Percentiles rank a stretch among this genome's conserved stretches.
Conservation (phyloP, 2,797 vertebrate species). For the Coregonus suidteri region DNA sequence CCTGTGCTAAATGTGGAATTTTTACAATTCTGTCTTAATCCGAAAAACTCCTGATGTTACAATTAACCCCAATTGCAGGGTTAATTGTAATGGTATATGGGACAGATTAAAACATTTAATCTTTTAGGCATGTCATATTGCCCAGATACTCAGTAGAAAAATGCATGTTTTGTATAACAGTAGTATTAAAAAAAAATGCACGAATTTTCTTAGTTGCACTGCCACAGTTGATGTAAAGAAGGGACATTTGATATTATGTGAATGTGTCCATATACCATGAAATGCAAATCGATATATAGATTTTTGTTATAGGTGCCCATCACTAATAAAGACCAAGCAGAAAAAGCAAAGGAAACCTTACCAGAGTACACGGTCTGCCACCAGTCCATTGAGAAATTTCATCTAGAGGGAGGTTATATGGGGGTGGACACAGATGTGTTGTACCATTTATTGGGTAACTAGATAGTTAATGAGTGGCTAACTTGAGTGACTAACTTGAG, state of each 20-base stretch:
- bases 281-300: not conserved
- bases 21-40: too few species aligned
- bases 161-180: not conserved
- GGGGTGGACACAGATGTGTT: not conserved
- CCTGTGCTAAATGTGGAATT: too few species aligned
- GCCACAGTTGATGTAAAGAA: not conserved
- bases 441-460: conserved; percentile 26
- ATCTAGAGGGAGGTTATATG: not conserved
- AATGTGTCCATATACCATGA: not conserved
- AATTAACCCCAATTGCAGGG: not conserved
- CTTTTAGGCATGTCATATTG: not conserved
- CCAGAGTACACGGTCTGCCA: not conserved
- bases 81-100: not conserved
- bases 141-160: not conserved
- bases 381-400: conserved; percentile 6
- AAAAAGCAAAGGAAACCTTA: not conserved
- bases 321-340: not conserved
- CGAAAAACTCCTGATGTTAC: too few species aligned
- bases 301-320: not conserved
- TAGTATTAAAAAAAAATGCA: not conserved
- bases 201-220: not conserved
- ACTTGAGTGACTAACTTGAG: conserved; percentile 56
- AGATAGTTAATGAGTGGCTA: conserved; percentile 72
- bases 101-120: not conserved
- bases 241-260: not conserved